Base-by-base conservation (phyloP, 2,797 vertebrate genomes). In the Molothrus aeneus region DNA sequence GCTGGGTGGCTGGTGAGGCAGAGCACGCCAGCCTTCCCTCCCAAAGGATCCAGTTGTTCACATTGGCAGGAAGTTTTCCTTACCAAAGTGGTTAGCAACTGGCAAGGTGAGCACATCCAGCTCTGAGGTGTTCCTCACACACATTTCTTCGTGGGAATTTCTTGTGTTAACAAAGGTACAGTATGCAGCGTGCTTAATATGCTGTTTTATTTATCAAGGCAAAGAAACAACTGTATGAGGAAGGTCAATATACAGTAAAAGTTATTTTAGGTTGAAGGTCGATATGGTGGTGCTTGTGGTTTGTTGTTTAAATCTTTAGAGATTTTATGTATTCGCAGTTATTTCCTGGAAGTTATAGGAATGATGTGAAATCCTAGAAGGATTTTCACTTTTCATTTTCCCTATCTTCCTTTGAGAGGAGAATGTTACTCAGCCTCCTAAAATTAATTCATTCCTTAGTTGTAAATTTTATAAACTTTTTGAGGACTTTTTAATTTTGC, bases 61-160 rank as follows among this genome's bases (percentile, higher is more conserved):
- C 40, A 43, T 14, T 91, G 95, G 84, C 95, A 96, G 97, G 97
- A 97, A 97, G 97, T 94, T 96, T 96, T 96, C 96, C 96, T 97
- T 92, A 96, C 94, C 91, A 63, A 36, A 91, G 96, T 92, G 96
- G 96, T 96, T 69, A 95, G 85, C 81, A 79, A 6, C 93, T 95
- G 95, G 96, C 92, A 86, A 85, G 79, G 73, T 59, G 87, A 94
- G 93, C 74, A 86, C 75, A 88, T 94, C 87, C 92, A 93, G 91
- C 73, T 61, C 92, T 87, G 80, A 95, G 87, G 79, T 89, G 91
- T 77, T 92, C 79, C 85, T 92, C 57, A 69, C 68, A 89, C 31
- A 34, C 38, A 1, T 53, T 94, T 86, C 77, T 96, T 93, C 94
- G 71, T 93, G 91, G 91, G 93, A 89, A 95, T 92, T 96, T 93